Percentiles rank a stretch among this genome's conserved stretches.
These are phyloP conservation scores for Butastur rufipennis DNA, from an alignment of 2,113 vertebrate species.

Conservation along the genomic window DNA sequence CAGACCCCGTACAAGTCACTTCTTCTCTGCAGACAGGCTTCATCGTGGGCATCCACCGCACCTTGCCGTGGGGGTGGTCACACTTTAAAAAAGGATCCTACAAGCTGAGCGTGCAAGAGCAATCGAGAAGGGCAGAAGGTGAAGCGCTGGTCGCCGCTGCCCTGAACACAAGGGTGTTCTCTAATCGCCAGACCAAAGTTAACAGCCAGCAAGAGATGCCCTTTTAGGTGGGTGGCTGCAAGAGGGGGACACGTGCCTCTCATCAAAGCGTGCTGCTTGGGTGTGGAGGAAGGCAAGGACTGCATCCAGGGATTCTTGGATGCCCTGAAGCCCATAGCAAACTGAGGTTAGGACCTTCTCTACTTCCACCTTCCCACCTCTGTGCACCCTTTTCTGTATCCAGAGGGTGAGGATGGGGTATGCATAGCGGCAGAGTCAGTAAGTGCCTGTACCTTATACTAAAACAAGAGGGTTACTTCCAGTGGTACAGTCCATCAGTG, in stretches of 20 bases:
- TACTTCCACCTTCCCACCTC: background rate
- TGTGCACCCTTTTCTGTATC: background rate
- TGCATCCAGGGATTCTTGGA: background rate
- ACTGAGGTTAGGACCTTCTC: background rate
- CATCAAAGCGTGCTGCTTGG: background rate
- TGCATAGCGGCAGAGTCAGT: background rate
- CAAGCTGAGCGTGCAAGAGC: background rate
- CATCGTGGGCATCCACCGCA: fast-evolving
- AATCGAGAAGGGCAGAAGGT: background rate
- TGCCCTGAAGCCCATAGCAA: background rate
- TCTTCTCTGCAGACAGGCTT: background rate
- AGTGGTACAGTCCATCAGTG: background rate
- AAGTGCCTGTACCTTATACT: fast-evolving
- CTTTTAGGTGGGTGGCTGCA: background rate
- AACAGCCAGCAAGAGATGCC: background rate
- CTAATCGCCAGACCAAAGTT: background rate
- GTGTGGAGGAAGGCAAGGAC: background rate
- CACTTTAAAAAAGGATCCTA: background rate
- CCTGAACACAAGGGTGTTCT: background rate
- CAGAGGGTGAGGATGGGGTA: too few relatives aligned
- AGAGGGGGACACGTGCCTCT: fast-evolving
- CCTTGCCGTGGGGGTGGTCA: background rate
- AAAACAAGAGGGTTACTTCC: background rate
- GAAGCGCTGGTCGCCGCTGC: background rate
- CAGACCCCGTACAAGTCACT: background rate